Percentiles rank a stretch among this genome's conserved stretches.
Conservation (phyloP, 2,797 vertebrate species). For the Cyclopterus lumpus region DNA sequence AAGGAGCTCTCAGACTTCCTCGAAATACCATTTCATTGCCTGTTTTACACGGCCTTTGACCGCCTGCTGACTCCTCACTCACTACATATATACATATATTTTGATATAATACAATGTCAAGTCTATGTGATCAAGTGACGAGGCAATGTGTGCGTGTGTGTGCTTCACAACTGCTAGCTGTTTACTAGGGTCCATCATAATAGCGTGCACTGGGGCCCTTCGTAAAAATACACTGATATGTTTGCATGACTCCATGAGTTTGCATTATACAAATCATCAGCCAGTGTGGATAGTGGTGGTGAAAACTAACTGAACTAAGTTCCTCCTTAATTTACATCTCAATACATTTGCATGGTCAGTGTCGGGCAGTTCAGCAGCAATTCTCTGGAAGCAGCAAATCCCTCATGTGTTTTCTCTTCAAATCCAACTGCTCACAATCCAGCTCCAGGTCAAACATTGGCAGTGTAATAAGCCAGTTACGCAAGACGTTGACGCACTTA, state of each 20-base stretch:
- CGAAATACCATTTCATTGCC: too few species aligned
- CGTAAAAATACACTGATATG: neutral
- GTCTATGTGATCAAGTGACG: neutral
- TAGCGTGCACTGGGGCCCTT: neutral
- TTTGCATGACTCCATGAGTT: neutral
- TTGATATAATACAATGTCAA: neutral
- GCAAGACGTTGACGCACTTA: slow-evolving; percentile 62
- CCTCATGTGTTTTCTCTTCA: neutral
- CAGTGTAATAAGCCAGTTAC: slow-evolving; percentile 61
- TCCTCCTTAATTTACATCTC: slow-evolving; percentile 4
- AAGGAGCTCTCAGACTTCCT: too few species aligned
- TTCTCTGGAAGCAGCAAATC: neutral
- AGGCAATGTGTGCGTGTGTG: neutral
- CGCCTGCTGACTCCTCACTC: too few species aligned
- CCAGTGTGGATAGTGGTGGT: neutral
- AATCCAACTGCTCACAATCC: slow-evolving; percentile 12
- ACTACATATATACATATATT: too few species aligned
- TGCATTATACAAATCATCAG: neutral
- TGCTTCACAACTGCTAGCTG: neutral
- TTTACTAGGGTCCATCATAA: neutral
- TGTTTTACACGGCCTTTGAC: too few species aligned
- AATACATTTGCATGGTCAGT: slow-evolving; percentile 3
- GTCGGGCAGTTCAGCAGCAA: neutral
- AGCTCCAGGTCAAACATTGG: slow-evolving; percentile 33
- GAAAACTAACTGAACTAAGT: neutral